A percentile compares a stretch with the other conserved stretches of the same genome.
Evolutionary conservation across 2,113 vertebrate species (phyloP).

Genomic region (Raja brachyura): DNA sequence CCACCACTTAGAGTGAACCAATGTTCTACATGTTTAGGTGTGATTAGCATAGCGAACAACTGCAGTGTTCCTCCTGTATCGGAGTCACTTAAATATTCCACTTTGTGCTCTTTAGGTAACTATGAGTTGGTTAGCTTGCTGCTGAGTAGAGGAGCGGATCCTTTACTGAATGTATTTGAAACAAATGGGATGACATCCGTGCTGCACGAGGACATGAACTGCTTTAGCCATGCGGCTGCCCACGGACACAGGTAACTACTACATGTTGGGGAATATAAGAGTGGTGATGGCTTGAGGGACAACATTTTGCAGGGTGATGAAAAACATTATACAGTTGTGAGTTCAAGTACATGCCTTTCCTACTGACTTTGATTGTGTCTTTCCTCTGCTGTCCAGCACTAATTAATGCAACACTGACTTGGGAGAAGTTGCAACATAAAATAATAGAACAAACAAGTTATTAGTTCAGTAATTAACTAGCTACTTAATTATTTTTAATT

Average conservation of each 20-base stretch:
- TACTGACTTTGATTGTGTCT: not conserved
- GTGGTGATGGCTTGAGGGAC: not conserved
- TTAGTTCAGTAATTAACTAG: not conserved
- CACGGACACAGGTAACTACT: constrained; percentile 82
- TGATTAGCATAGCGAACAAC: not conserved
- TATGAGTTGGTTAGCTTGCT: constrained; percentile 91
- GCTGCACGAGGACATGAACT: constrained; percentile 91
- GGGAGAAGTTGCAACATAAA: not conserved
- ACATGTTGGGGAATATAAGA: not conserved
- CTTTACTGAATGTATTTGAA: constrained; percentile 74
- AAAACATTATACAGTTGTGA: not conserved
- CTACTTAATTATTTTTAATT: not conserved
- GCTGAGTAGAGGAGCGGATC: constrained; percentile 79
- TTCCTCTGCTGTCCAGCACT: not conserved
- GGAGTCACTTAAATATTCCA: not conserved
- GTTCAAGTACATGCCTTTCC: too few relatives aligned
- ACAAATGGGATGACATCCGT: constrained; percentile 75
- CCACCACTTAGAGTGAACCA: not conserved
- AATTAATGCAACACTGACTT: not conserved
- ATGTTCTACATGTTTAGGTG: not conserved
- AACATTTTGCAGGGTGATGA: not conserved
- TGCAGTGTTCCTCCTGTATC: not conserved
- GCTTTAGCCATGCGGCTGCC: constrained; percentile 90
- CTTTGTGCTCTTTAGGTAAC: constrained; percentile 65
- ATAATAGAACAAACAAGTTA: not conserved